Percentiles rank a stretch among this genome's conserved stretches.
phyloP scores from a whole-genome alignment of 1,140 invertebrate genomes.

The Philopotamus ludificatus region DNA sequence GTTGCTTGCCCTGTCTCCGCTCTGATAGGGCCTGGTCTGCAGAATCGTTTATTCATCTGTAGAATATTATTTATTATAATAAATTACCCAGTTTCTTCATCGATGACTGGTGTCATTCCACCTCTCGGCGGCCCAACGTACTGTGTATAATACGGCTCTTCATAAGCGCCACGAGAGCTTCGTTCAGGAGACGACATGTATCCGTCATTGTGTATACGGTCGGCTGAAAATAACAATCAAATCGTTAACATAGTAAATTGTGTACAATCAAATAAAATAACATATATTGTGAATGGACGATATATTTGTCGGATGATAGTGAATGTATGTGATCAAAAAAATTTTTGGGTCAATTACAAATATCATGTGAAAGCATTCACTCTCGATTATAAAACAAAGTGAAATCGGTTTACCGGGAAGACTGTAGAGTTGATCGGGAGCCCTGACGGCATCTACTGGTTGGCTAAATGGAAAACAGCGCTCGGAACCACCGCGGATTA shows the following conservation, averaged over 20 bases:
- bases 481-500: slow-evolving; percentile 51
- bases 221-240: slow-evolving; percentile 43
- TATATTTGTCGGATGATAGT: too few species aligned
- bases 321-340: too few species aligned
- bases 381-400: too few species aligned
- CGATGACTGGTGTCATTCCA: slow-evolving; percentile 82
- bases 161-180: slow-evolving; percentile 67
- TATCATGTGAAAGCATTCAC: too few species aligned
- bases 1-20: too few species aligned
- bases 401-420: slow-evolving; percentile 56
- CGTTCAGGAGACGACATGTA: slow-evolving; percentile 88
- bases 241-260: not conserved
- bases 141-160: slow-evolving; percentile 84
- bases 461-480: slow-evolving; percentile 60
- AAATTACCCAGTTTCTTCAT: slow-evolving; percentile 86
- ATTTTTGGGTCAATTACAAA: slow-evolving; percentile 3
- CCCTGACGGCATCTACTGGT: slow-evolving; percentile 49
- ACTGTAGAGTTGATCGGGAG: slow-evolving; percentile 59
- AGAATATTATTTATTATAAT: too few species aligned
- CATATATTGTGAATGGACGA: not conserved
- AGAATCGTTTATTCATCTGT: too few species aligned
- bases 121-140: slow-evolving; percentile 63
- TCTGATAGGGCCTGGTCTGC: too few species aligned
- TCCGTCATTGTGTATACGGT: slow-evolving; percentile 66
- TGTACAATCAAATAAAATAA: not conserved